A percentile compares a stretch with the other conserved stretches of the same genome.
Conservation (phyloP, 1,140 invertebrate species). For the Coenobita brevimanus region DNA sequence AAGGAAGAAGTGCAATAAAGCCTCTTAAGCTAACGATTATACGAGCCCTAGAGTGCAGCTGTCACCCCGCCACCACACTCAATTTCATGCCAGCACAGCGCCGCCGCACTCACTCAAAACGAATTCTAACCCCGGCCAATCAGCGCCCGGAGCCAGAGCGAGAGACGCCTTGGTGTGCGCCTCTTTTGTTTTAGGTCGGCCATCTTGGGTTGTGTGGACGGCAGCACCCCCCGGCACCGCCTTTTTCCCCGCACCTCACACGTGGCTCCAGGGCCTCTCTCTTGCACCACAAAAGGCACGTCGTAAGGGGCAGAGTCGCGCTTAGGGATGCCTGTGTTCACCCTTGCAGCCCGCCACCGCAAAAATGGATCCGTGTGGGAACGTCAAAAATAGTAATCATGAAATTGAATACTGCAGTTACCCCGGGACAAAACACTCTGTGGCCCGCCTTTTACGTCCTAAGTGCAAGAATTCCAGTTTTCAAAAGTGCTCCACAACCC, state of each 20-base stretch:
- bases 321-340: background rate
- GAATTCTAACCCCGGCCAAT: constrained; percentile 33
- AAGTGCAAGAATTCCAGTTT: constrained; percentile 10
- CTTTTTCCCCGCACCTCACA: constrained; percentile 24
- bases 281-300: constrained; percentile 5
- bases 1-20: no score
- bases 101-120: constrained; percentile 26
- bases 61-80: constrained; percentile 27
- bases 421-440: background rate
- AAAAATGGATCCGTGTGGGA: background rate
- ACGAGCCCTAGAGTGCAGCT: background rate
- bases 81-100: background rate
- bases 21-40: no score
- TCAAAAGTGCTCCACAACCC: constrained; percentile 1
- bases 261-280: constrained; percentile 24
- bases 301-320: background rate
- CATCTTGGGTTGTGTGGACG: constrained; percentile 41
- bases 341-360: background rate
- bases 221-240: constrained; percentile 25
- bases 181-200: constrained; percentile 37
- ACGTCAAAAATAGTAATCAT: constrained; percentile 37
- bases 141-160: constrained; percentile 9
- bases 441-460: background rate
- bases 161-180: constrained; percentile 22
- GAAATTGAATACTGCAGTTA: background rate